Percentiles rank a stretch among this genome's conserved stretches.
Conservation (phyloP, 2,797 vertebrate species). For the Eidolon dupreanum region DNA sequence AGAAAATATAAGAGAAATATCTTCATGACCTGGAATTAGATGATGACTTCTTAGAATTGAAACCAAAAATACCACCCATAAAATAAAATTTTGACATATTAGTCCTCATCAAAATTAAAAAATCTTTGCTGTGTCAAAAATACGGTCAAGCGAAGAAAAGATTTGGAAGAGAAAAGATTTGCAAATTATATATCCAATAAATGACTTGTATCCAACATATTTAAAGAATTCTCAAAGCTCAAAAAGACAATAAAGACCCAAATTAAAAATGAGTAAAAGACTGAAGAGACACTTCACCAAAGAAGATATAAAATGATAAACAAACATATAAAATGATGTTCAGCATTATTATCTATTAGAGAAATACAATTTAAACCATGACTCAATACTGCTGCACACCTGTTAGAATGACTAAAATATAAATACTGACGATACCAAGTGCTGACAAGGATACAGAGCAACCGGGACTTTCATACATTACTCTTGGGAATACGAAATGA, state of each 20-base stretch:
- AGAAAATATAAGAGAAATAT: background rate
- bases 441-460: background rate
- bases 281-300: background rate
- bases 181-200: background rate
- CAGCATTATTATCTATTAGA: background rate
- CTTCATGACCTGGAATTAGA: background rate
- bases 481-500: background rate
- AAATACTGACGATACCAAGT: background rate
- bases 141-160: background rate
- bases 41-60: background rate
- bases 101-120: background rate
- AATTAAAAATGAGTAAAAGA: background rate
- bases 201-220: background rate
- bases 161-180: background rate
- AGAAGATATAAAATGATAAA: background rate
- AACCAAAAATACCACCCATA: background rate
- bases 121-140: background rate
- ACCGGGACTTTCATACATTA: background rate
- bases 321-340: background rate
- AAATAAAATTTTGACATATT: background rate
- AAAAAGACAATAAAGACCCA: background rate
- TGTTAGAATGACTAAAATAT: background rate
- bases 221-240: background rate
- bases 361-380: background rate
- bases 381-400: background rate